phyloP scores from a whole-genome alignment of 2,797 vertebrate species.

The Sebastes ruberrimus region DNA sequence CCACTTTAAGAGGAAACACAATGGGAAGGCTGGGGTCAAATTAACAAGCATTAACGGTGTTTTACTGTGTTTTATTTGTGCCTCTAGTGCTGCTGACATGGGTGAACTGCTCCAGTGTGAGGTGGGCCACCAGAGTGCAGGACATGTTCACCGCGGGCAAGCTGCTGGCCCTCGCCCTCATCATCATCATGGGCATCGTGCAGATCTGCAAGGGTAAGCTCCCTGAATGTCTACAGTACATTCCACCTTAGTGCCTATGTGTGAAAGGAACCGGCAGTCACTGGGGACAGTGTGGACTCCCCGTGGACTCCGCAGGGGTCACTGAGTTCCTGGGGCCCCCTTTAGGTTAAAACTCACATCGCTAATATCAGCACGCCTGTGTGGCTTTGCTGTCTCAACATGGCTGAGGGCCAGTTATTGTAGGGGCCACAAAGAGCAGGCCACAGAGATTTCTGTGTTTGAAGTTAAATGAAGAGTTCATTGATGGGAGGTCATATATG shows the following conservation, averaged over 20 bases:
- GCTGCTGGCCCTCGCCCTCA: constrained; percentile 90
- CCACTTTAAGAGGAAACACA: neutral
- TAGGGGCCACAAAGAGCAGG: constrained; percentile 40
- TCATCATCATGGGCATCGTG: constrained; percentile 93
- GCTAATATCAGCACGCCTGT: constrained; percentile 57
- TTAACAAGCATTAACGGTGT: neutral
- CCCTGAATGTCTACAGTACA: neutral
- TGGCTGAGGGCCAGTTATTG: constrained; percentile 59
- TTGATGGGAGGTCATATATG: constrained; percentile 3
- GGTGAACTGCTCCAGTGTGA: constrained; percentile 93
- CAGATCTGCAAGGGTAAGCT: constrained; percentile 93
- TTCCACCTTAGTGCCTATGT: neutral
- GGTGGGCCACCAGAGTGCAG: constrained; percentile 94
- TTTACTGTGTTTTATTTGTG: neutral
- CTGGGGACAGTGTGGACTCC: neutral
- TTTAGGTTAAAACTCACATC: constrained; percentile 54
- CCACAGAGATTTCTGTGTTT: constrained; percentile 38
- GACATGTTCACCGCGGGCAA: constrained; percentile 94
- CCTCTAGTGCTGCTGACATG: constrained; percentile 88
- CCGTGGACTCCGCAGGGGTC: constrained; percentile 38
- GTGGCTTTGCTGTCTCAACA: constrained; percentile 68
- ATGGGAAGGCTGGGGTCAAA: neutral
- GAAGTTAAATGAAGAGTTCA: constrained; percentile 34
- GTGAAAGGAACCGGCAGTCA: constrained; percentile 26
- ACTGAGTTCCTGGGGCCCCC: constrained; percentile 56